Evolutionary conservation across 2,888 invertebrate genomes (phyloP), one percentile per base, ranked within the genome.

Genomic region (Synanthedon myopaeformis): DNA sequence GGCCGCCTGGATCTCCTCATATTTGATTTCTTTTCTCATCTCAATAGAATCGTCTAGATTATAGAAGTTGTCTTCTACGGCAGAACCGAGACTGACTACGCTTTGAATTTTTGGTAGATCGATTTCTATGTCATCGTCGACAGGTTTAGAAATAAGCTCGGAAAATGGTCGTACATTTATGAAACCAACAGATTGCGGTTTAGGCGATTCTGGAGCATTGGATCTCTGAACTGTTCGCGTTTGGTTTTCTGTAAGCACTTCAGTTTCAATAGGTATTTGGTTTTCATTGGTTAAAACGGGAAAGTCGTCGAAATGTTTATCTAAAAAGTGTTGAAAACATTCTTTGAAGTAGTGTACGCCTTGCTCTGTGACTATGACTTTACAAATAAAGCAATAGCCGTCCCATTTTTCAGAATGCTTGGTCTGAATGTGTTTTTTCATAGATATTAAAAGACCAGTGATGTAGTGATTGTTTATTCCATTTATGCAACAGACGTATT

Each of bases 341-440:
- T 84, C 82, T 61, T 69, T 81, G 53, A 82, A 82, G 54, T 55
- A 58, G 45, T 81, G 72, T 13, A 61, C 60, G 13, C 84, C 85
- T 70, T 81, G 82, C 8, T 79, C 65, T 17, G 76, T 82, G 1
- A 84, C 81, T 17, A 85, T 82, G 2, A 84, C 77, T 63, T 85
- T 80, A 59, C 91, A 91, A 11, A 83, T 60, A 52, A 64, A 72
- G 63, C 91, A 91, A 61, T 80, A 88, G 1, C 91, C 91, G 57
- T 88, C 86, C 91, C 91, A 91, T 19, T 66, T 69, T 35, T 88
- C 82, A 3, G 61, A 58, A 57, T 87, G 87, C 58, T 81, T 83
- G 0, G 64, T 55, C 62, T 85, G 82, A 1, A 84, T 74, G 56
- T 86, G 86, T 63, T 81, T 84, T 58, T 85, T 87, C 61, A 87